Evolutionary conservation across 2,888 invertebrate species (phyloP), one percentile per base, ranked within the genome.

Genomic region (Caenorhabditis sulstoni): DNA sequence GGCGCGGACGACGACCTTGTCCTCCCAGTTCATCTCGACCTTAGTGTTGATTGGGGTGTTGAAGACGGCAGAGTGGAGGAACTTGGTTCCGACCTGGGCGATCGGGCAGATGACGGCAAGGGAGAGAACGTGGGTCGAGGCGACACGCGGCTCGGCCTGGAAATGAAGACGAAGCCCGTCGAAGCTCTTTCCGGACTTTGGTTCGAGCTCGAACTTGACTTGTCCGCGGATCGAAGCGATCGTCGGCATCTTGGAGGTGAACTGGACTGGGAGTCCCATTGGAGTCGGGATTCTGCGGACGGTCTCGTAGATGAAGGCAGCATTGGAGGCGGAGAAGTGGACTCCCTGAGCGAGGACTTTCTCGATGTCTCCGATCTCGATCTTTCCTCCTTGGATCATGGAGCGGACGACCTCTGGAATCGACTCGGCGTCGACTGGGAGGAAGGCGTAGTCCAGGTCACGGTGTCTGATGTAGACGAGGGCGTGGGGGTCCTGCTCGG

Each of bases 371-470:
- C 75, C 78, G 68, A 82, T 57, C 23, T 84, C 70, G 49, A 83
- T 55, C 64, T 70, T 71, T 66, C 83, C 83, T 57, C 80, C 77
- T 52, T 78, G 73, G 76, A 83, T 66, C 76, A 81, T 78, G 71
- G 74, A 79, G 16, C 75, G 73, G 79, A 85, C 29, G 23, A 74
- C 53, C 44, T 96, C 79, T 47, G 83, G 80, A 52, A 87, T 50
- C 23, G 62, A 73, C 61, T 88, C 81, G 23, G 81, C 79, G 49
- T 83, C 86, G 58, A 90, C 49, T 52, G 88, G 87, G 65, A 89
- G 67, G 75, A 89, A 81, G 50, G 84, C 87, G 77, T 80, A 81
- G 76, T 90, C 89, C 77, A 89, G 77, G 70, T 86, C 85, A 39
- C 80, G 79, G 84, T 79, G 47, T 82, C 85, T 81, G 68, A 85